Percentiles rank a stretch among this genome's conserved stretches.
Evolutionary conservation across 2,888 invertebrate species (phyloP).

Genomic region (Amphipoea oculea): DNA sequence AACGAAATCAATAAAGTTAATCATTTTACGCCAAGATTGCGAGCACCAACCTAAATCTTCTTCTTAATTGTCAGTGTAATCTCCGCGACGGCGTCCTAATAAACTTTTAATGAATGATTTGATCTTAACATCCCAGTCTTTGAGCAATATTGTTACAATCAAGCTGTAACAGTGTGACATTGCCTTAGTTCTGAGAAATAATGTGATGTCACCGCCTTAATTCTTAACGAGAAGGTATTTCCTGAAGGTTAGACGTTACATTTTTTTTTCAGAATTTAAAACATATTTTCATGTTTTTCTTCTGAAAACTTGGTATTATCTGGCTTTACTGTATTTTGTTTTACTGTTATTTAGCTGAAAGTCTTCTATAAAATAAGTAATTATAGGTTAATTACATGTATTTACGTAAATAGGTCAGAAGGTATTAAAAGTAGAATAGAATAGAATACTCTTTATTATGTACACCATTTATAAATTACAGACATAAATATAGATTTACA

Average conservation of each 20-base stretch:
- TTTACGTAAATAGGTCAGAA: too few relatives aligned
- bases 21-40: neutral
- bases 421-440: too few relatives aligned
- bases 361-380: neutral
- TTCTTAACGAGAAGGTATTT: neutral
- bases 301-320: neutral
- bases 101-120: slow-evolving; percentile 37
- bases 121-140: slow-evolving; percentile 10
- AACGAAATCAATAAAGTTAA: neutral
- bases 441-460: too few relatives aligned
- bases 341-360: neutral
- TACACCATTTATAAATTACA: too few relatives aligned
- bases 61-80: neutral
- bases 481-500: too few relatives aligned
- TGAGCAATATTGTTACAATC: slow-evolving; percentile 6
- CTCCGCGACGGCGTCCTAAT: slow-evolving; percentile 11
- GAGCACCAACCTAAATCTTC: neutral
- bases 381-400: neutral
- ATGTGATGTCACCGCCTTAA: neutral
- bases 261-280: neutral
- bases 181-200: neutral
- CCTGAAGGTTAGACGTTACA: neutral
- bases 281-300: neutral
- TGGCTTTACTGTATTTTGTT: neutral
- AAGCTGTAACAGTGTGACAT: neutral